Percentiles rank a stretch among this genome's conserved stretches.
phyloP scores from a whole-genome alignment of 2,797 vertebrate species.

The Valencia hispanica region DNA sequence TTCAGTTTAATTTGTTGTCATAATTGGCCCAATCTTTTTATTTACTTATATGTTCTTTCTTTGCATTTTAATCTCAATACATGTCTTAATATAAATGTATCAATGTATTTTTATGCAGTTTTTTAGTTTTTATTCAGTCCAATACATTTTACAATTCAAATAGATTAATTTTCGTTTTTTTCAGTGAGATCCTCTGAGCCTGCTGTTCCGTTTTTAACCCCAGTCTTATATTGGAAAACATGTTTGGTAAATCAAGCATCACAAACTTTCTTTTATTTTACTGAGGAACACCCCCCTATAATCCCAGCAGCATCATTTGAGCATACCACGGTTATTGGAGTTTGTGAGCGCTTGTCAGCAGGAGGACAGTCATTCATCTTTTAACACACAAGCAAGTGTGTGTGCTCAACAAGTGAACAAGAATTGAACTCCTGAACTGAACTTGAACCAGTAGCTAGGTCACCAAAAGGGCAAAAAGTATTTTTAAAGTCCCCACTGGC shows the following conservation, averaged over 20 bases:
- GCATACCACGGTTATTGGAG: not conserved
- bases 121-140: not conserved
- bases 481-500: conserved; percentile 6
- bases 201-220: not conserved
- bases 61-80: not conserved
- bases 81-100: not conserved
- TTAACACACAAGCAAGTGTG: conserved; percentile 1
- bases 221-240: not conserved
- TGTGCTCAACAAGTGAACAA: conserved; percentile 1
- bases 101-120: not conserved
- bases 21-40: not conserved
- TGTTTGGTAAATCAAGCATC: not conserved
- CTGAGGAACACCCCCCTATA: not conserved
- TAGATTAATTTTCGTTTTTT: not conserved
- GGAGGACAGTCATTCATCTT: not conserved
- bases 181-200: not conserved
- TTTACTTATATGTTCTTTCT: not conserved
- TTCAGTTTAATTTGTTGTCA: not conserved
- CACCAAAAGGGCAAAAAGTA: conserved; percentile 38
- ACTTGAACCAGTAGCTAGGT: conserved; percentile 70
- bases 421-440: conserved; percentile 67
- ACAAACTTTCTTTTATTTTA: not conserved
- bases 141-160: not conserved
- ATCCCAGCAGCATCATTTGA: not conserved
- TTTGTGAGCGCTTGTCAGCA: not conserved